These are phyloP conservation scores for Seriola aureovittata DNA, from an alignment of 2,113 vertebrate species.

Conservation along the genomic window DNA sequence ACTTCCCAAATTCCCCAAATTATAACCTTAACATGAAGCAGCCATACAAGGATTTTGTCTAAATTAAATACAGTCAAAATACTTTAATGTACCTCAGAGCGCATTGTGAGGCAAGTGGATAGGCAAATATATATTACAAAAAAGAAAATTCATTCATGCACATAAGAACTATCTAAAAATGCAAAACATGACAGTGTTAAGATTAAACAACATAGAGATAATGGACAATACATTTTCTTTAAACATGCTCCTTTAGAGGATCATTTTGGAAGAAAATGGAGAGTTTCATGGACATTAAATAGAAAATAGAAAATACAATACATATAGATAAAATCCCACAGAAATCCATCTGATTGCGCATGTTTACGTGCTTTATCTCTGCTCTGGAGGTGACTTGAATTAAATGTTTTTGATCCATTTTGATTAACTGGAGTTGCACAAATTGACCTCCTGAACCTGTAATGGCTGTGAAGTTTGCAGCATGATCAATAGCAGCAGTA, in stretches of 20 bases:
- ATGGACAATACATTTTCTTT: background rate
- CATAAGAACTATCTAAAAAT: background rate
- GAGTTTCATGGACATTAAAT: background rate
- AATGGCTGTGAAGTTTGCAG: background rate
- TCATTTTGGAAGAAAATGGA: background rate
- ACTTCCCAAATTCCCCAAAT: too few species aligned
- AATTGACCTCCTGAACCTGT: background rate
- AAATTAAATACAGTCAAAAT: background rate
- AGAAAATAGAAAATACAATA: background rate
- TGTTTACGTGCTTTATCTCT: too few species aligned
- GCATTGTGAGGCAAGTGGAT: too few species aligned
- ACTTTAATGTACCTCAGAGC: background rate
- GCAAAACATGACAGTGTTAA: background rate
- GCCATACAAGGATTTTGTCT: background rate
- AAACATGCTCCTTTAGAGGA: background rate
- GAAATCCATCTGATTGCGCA: background rate
- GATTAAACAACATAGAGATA: background rate
- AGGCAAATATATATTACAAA: background rate
- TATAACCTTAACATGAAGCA: background rate
- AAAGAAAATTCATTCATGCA: background rate
- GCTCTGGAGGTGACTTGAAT: background rate
- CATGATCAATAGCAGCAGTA: background rate
- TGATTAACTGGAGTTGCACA: background rate
- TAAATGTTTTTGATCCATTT: background rate
- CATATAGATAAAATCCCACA: background rate